Evolutionary conservation across 2,888 invertebrate species (phyloP), one percentile per base, ranked within the genome.

Genomic region (Mesoligia furuncula): DNA sequence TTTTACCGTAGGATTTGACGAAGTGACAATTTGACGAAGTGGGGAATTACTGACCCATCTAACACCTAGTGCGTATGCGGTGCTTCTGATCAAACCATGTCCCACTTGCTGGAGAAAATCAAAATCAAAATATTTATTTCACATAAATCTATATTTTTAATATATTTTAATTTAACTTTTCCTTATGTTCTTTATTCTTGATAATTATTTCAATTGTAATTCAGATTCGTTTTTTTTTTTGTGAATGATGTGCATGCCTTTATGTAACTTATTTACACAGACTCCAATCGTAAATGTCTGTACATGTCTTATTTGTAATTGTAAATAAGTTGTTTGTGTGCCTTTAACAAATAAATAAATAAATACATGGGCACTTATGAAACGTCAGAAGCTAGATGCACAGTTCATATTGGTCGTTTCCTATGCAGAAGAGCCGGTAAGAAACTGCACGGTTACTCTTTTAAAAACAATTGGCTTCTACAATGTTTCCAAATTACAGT

Each of bases 1-100:
- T 87, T 85, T 79, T 42, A 79, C 66, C 68, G 69, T 79, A 72
- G 36, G 62, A 62, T 62, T 62, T 62, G 36, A 62, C 20, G 61
- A 61, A 20, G 59, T 59, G 27, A 9, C 24, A 54, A 59, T 7
- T 59, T 59, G 59, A 59, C 27, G 9, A 61, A 20, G 61, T 61
- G 31, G 17, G 3, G 20, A 62, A 11, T 62, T 36, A 62, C 36
- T 24, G 62, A 36, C 36, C 11, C 20, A 36, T 62, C 1, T 1
- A 36, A 36, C 62, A 62, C 31, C 5, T 36, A 36, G 36, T 62
- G 11, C 62, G 9, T 24, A 5, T 11, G 11, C 5, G 20, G 20
- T 62, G 62, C 62, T 62, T 20, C 31, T 36, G 11, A 36, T 36
- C 36, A 36, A 11, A 36, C 24, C 36, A 62, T 20, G 11, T 11